These are phyloP conservation scores for Anorthoa munda DNA, from an alignment of 2,888 invertebrate species.

Conservation along the genomic window DNA sequence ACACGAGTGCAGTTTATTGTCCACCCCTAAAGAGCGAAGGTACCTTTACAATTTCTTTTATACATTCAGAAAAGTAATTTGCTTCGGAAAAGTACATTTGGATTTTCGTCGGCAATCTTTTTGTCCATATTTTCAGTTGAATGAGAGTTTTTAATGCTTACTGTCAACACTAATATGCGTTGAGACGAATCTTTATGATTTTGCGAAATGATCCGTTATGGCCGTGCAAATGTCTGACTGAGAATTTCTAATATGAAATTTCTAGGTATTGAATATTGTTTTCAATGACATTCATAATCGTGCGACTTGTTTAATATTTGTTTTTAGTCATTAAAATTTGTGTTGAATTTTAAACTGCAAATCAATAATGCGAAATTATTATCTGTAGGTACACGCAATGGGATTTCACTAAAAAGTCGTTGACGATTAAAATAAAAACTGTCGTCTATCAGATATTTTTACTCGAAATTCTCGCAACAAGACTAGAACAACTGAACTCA, in stretches of 20 bases:
- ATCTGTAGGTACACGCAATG: neutral
- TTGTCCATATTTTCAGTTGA: conserved; percentile 56
- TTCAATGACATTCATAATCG: conserved; percentile 6
- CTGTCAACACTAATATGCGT: conserved; percentile 58
- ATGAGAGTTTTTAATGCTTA: conserved; percentile 54
- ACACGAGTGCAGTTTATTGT: conserved; percentile 80
- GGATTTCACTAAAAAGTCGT: neutral
- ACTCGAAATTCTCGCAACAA: neutral
- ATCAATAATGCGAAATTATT: neutral
- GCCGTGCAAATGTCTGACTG: conserved; percentile 6
- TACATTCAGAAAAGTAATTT: conserved; percentile 66
- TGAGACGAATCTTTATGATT: conserved; percentile 42
- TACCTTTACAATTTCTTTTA: conserved; percentile 64
- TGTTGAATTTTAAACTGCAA: neutral
- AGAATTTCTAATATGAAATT: conserved; percentile 35
- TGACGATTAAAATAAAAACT: neutral
- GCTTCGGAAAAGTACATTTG: conserved; percentile 37
- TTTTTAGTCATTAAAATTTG: too few relatives aligned
- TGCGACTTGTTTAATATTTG: too few relatives aligned
- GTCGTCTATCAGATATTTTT: neutral
- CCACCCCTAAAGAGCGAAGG: conserved; percentile 56
- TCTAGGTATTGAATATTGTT: conserved; percentile 11
- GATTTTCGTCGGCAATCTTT: conserved; percentile 53
- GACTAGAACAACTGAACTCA: neutral
- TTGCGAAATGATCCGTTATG: conserved; percentile 2